phyloP scores from a whole-genome alignment of 2,888 invertebrate species.

The Parnassius mnemosyne region DNA sequence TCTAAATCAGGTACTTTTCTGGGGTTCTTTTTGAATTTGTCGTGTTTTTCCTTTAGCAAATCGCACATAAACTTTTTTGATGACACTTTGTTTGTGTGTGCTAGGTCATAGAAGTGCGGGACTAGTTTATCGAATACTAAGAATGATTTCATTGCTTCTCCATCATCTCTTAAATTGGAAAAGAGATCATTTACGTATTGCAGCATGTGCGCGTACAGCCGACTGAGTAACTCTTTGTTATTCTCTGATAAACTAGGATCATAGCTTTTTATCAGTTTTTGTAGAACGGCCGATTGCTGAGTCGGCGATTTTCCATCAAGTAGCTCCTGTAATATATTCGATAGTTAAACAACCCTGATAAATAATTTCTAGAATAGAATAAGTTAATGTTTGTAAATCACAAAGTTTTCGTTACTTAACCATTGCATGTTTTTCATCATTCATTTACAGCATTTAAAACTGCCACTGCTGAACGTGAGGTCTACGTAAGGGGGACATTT shows the following conservation, averaged over 20 bases:
- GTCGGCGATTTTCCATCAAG: constrained; percentile 81
- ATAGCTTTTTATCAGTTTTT: constrained; percentile 92
- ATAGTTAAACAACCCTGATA: no score
- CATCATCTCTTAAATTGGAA: constrained; percentile 52
- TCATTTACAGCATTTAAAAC: no score
- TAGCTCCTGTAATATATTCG: constrained; percentile 62
- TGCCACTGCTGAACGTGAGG: no score
- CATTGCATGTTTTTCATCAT: no score
- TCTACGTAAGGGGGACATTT: no score
- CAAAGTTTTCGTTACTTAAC: no score
- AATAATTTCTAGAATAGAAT: no score
- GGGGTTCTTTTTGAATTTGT: constrained; percentile 79
- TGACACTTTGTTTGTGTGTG: constrained; percentile 85
- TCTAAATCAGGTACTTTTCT: constrained; percentile 84
- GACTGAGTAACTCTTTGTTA: constrained; percentile 88
- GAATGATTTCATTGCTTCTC: constrained; percentile 77
- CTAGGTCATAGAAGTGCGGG: constrained; percentile 84
- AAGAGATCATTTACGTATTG: constrained; percentile 88
- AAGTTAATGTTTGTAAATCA: no score
- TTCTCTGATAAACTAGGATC: constrained; percentile 89
- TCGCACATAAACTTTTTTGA: constrained; percentile 84
- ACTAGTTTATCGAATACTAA: constrained; percentile 79
- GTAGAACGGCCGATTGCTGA: constrained; percentile 86
- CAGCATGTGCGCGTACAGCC: constrained; percentile 87
- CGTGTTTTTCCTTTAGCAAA: constrained; percentile 86